A percentile compares a stretch with the other conserved stretches of the same genome.
phyloP scores from a whole-genome alignment of 2,797 vertebrate genomes.

The Leptoclinus maculatus region DNA sequence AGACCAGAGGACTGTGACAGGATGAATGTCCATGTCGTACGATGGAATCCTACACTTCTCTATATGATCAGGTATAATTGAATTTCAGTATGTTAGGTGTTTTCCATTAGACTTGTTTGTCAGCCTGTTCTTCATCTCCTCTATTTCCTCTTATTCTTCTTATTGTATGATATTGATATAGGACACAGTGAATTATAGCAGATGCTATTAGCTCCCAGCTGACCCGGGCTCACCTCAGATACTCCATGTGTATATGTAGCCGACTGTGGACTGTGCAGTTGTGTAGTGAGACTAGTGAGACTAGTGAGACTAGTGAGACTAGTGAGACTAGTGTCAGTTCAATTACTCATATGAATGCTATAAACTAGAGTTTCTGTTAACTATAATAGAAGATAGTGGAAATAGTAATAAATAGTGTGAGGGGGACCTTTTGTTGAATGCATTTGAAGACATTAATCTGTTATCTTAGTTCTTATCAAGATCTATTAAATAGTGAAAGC shows the following conservation, averaged over 20 bases:
- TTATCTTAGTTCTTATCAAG: neutral
- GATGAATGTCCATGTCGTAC: slow-evolving; percentile 22
- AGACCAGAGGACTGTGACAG: no score
- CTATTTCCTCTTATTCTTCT: neutral
- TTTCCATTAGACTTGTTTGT: neutral
- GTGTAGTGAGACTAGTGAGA: no score
- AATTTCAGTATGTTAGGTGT: neutral
- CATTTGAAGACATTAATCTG: neutral
- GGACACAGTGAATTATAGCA: neutral
- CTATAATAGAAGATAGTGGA: neutral
- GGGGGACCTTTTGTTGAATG: slow-evolving; percentile 8
- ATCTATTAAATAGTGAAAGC: neutral
- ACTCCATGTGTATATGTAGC: neutral
- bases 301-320: no score
- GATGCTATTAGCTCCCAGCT: neutral
- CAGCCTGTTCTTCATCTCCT: neutral
- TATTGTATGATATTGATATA: neutral
- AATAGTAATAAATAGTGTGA: neutral
- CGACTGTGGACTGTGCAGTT: neutral
- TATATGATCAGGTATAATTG: neutral
- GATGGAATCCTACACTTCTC: neutral
- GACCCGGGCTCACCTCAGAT: neutral
- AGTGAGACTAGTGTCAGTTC: neutral
- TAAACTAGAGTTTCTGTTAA: neutral
- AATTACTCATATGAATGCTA: neutral